phyloP scores from a whole-genome alignment of 2,888 invertebrate species.

The Leptopilina myrica region DNA sequence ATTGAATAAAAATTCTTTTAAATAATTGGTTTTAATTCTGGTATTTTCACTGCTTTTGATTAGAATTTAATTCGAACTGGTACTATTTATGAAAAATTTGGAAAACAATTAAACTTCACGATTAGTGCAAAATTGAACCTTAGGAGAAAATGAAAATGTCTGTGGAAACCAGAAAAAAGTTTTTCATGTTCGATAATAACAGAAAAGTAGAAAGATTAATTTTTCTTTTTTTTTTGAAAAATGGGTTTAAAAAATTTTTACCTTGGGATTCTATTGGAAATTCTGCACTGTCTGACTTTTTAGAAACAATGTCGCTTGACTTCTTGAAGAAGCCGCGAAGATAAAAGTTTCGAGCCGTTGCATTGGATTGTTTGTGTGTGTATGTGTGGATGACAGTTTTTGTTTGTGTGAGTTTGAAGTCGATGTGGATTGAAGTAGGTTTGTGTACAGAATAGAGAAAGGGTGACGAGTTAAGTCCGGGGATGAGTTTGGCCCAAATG shows the following conservation, averaged over 20 bases:
- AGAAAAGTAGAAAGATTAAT: too few species aligned
- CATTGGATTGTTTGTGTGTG: conserved; percentile 41
- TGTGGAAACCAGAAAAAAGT: too few species aligned
- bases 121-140: too few species aligned
- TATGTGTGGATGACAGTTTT: conserved; percentile 29
- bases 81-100: too few species aligned
- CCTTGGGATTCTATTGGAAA: conserved; percentile 1
- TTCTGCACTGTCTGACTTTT: conserved; percentile 18
- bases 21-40: too few species aligned
- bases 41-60: too few species aligned
- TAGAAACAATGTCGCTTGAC: conserved; percentile 41
- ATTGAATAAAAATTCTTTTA: too few species aligned
- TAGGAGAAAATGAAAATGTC: too few species aligned
- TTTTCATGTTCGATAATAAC: too few species aligned
- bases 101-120: too few species aligned
- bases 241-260: neutral
- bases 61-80: too few species aligned
- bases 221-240: too few species aligned
- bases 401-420: conserved; percentile 27
- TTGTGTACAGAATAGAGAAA: conserved; percentile 36
- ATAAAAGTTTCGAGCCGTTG: conserved; percentile 61
- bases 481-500: conserved; percentile 54
- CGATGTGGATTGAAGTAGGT: conserved; percentile 43
- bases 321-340: conserved; percentile 57
- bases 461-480: conserved; percentile 48